phyloP scores from a whole-genome alignment of 35 echinoderm and acorn worm species.

The Heliocidaris tuberculata region DNA sequence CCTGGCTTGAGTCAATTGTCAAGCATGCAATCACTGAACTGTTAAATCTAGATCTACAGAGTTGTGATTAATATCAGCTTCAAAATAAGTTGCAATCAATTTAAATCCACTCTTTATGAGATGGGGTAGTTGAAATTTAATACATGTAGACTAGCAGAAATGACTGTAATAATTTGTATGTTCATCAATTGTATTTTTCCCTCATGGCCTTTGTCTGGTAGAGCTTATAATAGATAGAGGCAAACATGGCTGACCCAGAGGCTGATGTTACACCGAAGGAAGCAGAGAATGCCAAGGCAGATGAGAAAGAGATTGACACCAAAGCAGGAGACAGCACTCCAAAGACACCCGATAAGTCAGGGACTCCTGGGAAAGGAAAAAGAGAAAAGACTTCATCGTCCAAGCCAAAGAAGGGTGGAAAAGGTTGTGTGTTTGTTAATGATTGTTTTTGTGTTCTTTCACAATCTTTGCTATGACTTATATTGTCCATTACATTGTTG shows the following conservation, averaged over 20 bases:
- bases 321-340: conserved; percentile 17
- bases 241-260: conserved; percentile 28
- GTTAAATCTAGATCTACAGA: too few species aligned
- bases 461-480: background rate
- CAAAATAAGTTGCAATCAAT: too few species aligned
- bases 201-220: background rate
- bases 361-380: conserved; percentile 28
- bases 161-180: too few species aligned
- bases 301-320: conserved; percentile 66
- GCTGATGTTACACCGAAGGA: conserved; percentile 54
- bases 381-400: conserved; percentile 20
- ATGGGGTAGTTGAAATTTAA: too few species aligned
- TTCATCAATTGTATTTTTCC: too few species aligned
- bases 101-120: too few species aligned
- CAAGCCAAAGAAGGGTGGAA: conserved; percentile 43
- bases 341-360: conserved; percentile 44
- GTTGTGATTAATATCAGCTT: too few species aligned
- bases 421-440: background rate
- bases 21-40: too few species aligned
- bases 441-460: background rate
- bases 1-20: too few species aligned
- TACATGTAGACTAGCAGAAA: too few species aligned
- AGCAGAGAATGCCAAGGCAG: conserved; percentile 55
- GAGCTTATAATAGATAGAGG: background rate
- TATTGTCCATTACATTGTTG: too few species aligned